A percentile compares a stretch with the other conserved stretches of the same genome.
Evolutionary conservation across 2,888 invertebrate genomes (phyloP).

Genomic region (Psylliodes chrysocephalus): DNA sequence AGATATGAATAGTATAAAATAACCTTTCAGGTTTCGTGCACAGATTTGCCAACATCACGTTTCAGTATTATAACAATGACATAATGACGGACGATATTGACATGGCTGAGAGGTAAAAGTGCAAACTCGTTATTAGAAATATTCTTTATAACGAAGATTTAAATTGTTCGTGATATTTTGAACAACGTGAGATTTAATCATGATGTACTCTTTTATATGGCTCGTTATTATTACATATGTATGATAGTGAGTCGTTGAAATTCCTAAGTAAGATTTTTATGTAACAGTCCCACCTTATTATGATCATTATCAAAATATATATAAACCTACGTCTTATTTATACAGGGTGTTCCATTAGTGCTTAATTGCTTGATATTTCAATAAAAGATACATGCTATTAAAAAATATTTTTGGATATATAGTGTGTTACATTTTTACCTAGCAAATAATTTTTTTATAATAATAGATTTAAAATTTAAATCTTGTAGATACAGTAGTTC

Average conservation of each 20-base stretch:
- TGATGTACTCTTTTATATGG: background rate
- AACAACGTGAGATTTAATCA: constrained; percentile 13
- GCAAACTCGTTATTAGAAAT: constrained; percentile 19
- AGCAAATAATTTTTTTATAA: too few species aligned
- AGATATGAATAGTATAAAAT: constrained; percentile 21
- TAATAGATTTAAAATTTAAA: too few species aligned
- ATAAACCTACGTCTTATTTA: background rate
- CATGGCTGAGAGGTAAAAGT: constrained; percentile 17
- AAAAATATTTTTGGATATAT: too few species aligned
- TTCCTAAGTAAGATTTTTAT: background rate
- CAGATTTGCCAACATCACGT: constrained; percentile 40
- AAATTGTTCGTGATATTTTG: constrained; percentile 19
- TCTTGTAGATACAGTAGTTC: too few species aligned
- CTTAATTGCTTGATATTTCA: too few species aligned
- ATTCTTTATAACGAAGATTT: constrained; percentile 11
- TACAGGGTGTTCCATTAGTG: too few species aligned
- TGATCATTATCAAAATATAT: background rate
- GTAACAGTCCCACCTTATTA: constrained; percentile 6
- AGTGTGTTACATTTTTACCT: too few species aligned
- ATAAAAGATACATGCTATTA: too few species aligned
- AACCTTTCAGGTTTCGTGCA: constrained; percentile 38
- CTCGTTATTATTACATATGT: constrained; percentile 5
- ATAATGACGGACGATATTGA: constrained; percentile 30
- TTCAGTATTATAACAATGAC: constrained; percentile 40
- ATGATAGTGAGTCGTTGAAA: constrained; percentile 9